phyloP scores from a whole-genome alignment of 2,113 vertebrate genomes.

The Pantherophis guttatus region DNA sequence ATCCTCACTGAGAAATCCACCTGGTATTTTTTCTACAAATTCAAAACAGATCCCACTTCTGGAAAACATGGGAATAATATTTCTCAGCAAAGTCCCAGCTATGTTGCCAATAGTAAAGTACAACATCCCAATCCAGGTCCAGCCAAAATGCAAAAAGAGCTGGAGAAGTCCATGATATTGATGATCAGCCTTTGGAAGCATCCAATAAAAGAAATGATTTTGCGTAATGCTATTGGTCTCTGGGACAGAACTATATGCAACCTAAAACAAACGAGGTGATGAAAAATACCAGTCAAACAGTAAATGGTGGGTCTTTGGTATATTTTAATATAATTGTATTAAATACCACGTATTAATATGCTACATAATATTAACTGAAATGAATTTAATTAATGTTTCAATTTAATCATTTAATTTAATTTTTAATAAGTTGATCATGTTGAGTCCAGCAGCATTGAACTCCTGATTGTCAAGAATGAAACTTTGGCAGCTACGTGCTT shows the following conservation, averaged over 20 bases:
- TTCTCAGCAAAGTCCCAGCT: background rate
- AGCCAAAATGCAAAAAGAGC: background rate
- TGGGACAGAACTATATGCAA: background rate
- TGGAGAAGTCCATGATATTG: background rate
- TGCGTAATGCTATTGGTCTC: too few species aligned
- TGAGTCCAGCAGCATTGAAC: background rate
- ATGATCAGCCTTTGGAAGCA: background rate
- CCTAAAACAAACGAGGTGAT: background rate
- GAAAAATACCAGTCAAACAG: background rate
- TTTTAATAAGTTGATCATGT: background rate
- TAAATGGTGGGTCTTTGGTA: background rate
- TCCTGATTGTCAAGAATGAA: background rate
- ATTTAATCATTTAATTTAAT: background rate
- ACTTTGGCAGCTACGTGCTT: too few species aligned
- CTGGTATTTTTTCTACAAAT: background rate
- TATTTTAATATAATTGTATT: background rate
- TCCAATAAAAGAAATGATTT: background rate
- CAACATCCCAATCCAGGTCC: background rate
- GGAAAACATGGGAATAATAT: background rate
- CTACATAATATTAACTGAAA: background rate
- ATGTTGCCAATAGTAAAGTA: background rate
- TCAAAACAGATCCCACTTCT: background rate
- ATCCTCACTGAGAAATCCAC: too few species aligned
- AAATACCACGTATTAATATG: background rate
- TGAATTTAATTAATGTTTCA: background rate